Conservation (phyloP, 2,797 vertebrate species). For the Tenualosa thibaudeaui region DNA sequence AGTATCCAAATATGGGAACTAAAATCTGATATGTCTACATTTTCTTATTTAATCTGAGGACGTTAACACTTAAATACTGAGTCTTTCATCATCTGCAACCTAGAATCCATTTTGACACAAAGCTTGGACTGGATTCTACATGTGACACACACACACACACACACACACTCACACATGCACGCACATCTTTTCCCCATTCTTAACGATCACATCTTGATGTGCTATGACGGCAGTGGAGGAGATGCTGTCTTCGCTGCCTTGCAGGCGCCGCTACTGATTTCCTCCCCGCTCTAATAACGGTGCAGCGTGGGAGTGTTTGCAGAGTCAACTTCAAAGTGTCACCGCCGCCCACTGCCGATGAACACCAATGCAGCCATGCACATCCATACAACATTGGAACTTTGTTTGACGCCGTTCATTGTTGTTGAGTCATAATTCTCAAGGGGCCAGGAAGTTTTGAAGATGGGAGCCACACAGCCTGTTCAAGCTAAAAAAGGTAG, state of each 20-base stretch:
- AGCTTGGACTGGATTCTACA: not conserved
- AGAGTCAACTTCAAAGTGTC: constrained; percentile 21
- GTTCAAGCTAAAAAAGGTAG: no score
- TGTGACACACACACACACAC: not conserved
- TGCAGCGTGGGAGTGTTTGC: constrained; percentile 7
- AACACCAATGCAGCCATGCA: not conserved
- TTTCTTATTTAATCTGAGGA: not conserved
- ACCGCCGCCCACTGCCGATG: not conserved
- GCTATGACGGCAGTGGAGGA: not conserved
- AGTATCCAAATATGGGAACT: no score
- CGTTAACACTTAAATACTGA: not conserved
- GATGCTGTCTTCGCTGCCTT: not conserved
- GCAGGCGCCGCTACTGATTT: not conserved
- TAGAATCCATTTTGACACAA: not conserved
- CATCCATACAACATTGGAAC: not conserved
- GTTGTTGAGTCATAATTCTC: not conserved
- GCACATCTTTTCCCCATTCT: not conserved
- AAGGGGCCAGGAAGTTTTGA: not conserved
- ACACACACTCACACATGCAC: not conserved
- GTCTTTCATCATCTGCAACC: not conserved
- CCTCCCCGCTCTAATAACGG: constrained; percentile 1
- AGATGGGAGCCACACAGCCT: not conserved
- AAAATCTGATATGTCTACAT: not conserved
- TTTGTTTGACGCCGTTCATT: not conserved
- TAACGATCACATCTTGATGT: not conserved